These are phyloP conservation scores for Macropis europaea DNA, from an alignment of 2,888 invertebrate species.

Conservation along the genomic window DNA sequence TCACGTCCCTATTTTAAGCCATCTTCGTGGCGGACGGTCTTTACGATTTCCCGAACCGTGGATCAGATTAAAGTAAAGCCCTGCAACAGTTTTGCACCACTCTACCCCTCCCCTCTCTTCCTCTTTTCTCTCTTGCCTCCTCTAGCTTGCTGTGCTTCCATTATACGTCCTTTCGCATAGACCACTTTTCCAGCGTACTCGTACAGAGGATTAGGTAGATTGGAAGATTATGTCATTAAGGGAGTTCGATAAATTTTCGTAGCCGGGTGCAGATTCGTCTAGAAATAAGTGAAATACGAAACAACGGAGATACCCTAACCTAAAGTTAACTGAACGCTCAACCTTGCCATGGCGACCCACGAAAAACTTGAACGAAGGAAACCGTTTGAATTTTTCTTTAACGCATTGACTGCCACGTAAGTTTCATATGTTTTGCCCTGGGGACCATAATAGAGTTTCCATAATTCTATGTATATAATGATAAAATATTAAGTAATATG, in stretches of 20 bases:
- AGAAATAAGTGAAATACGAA: not conserved
- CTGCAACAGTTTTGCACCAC: conserved; percentile 50
- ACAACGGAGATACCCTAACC: not conserved
- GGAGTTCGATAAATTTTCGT: conserved; percentile 13
- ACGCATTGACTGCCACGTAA: too few relatives aligned
- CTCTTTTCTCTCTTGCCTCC: not conserved
- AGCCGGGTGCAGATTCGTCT: not conserved
- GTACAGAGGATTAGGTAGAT: conserved; percentile 28
- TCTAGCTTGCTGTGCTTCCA: not conserved
- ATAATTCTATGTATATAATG: too few relatives aligned
- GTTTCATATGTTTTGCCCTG: too few relatives aligned
- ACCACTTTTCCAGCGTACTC: conserved; percentile 2
- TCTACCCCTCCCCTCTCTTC: not conserved
- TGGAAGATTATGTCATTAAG: conserved; percentile 23
- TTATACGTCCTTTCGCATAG: conserved; percentile 2
- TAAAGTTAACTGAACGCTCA: not conserved
- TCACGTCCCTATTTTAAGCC: conserved; percentile 64
- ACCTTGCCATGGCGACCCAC: not conserved
- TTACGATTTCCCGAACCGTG: conserved; percentile 59
- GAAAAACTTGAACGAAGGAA: not conserved
- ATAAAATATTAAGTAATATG: too few relatives aligned
- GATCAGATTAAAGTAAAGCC: conserved; percentile 62
- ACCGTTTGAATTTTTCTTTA: conserved; percentile 26
- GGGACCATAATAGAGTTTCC: too few relatives aligned
- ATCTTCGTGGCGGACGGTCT: conserved; percentile 55